Percentiles rank a stretch among this genome's conserved stretches.
phyloP scores from a whole-genome alignment of 1,140 invertebrate species.

The Onthophagus taurus region DNA sequence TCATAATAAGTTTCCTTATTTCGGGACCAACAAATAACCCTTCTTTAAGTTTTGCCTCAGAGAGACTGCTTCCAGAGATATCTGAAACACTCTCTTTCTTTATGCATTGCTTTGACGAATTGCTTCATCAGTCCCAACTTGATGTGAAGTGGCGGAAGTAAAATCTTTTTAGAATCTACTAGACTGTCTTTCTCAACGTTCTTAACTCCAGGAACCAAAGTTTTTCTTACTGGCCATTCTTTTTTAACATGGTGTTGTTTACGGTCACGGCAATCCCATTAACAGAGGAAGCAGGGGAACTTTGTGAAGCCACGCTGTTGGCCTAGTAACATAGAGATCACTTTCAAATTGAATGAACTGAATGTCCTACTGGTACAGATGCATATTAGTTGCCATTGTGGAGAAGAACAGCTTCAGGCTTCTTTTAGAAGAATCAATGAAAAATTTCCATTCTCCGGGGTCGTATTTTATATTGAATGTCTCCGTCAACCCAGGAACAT shows the following conservation, averaged over 20 bases:
- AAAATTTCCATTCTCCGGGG: slow-evolving; percentile 15
- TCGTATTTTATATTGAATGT: slow-evolving; percentile 6
- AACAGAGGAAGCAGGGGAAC: slow-evolving; percentile 33
- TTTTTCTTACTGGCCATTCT: slow-evolving; percentile 21
- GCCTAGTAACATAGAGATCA: slow-evolving; percentile 31
- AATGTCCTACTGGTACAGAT: slow-evolving; percentile 31
- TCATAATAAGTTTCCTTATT: slow-evolving; percentile 22
- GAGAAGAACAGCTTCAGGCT: slow-evolving; percentile 33
- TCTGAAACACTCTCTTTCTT: slow-evolving; percentile 25
- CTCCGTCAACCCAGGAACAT: slow-evolving; percentile 1
- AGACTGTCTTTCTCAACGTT: slow-evolving; percentile 8
- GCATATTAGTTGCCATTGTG: slow-evolving; percentile 33
- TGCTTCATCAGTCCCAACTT: slow-evolving; percentile 32
- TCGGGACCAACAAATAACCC: slow-evolving; percentile 23
- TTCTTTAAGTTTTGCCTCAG: slow-evolving; percentile 26
- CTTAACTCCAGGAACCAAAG: not conserved
- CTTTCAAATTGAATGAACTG: slow-evolving; percentile 29
- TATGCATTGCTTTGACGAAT: slow-evolving; percentile 29
- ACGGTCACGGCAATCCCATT: slow-evolving; percentile 34
- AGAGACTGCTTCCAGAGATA: slow-evolving; percentile 25
- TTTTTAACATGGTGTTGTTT: slow-evolving; percentile 28
- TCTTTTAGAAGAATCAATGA: slow-evolving; percentile 23
- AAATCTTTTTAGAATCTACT: slow-evolving; percentile 5
- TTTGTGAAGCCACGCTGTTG: slow-evolving; percentile 35
- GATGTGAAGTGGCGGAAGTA: slow-evolving; percentile 28